These are phyloP conservation scores for Anthrax anthrax DNA, from an alignment of 2,888 invertebrate species.

Conservation along the genomic window DNA sequence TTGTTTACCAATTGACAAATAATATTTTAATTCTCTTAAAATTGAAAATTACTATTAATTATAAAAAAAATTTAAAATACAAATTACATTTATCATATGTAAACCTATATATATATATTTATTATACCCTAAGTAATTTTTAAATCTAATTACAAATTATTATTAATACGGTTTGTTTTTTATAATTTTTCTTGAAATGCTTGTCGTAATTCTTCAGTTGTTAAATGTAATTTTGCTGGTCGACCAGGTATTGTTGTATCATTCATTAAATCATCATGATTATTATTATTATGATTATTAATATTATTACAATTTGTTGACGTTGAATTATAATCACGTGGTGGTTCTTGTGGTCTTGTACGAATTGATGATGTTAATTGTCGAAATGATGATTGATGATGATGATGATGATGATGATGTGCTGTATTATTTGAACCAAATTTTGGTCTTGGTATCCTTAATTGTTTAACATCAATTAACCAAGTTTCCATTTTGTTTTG, in stretches of 20 bases:
- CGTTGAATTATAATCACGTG: constrained; percentile 61
- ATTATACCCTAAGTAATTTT: too few relatives aligned
- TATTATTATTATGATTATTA: too few relatives aligned
- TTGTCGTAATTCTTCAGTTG: constrained; percentile 60
- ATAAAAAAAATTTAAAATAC: too few relatives aligned
- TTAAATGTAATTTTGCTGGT: constrained; percentile 45
- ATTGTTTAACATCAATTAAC: constrained; percentile 69
- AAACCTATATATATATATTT: too few relatives aligned
- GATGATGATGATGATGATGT: too few relatives aligned
- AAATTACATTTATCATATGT: too few relatives aligned
- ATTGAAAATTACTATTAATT: too few relatives aligned
- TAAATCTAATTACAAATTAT: neutral
- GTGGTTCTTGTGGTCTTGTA: constrained; percentile 47
- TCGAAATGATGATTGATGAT: too few relatives aligned
- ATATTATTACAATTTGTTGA: constrained; percentile 18
- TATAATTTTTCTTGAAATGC: constrained; percentile 64
- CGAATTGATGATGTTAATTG: neutral
- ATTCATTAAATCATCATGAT: constrained; percentile 28
- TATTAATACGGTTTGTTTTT: constrained; percentile 16
- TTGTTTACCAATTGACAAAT: too few relatives aligned
- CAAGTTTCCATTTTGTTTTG: constrained; percentile 57
- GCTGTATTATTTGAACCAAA: constrained; percentile 37
- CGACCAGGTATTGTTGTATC: constrained; percentile 17
- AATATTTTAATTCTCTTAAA: too few relatives aligned
- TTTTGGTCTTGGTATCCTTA: constrained; percentile 73